Evolutionary conservation across 1,140 invertebrate genomes (phyloP).

Genomic region (Contarinia nasturtii): DNA sequence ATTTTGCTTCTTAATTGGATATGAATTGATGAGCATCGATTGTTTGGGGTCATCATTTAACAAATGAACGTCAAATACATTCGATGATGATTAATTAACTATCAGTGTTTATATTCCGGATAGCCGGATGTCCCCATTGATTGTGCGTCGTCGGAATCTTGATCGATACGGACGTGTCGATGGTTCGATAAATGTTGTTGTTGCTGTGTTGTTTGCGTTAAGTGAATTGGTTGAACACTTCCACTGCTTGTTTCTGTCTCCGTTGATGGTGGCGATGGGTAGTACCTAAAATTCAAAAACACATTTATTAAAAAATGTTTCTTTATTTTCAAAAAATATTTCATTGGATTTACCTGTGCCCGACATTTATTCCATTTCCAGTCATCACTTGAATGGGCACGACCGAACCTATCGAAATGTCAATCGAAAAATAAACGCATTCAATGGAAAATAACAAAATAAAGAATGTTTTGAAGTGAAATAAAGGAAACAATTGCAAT

Average conservation of each 20-base stretch:
- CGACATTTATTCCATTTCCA: constrained; percentile 25
- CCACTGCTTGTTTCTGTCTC: constrained; percentile 26
- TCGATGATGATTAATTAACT: constrained; percentile 9
- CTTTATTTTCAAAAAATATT: too few species aligned
- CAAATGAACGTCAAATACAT: too few species aligned
- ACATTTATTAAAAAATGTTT: too few species aligned
- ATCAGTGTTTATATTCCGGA: constrained; percentile 35
- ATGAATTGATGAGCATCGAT: too few species aligned
- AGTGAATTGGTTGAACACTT: constrained; percentile 16
- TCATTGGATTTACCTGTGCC: constrained; percentile 16
- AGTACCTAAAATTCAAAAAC: constrained; percentile 7
- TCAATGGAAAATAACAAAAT: background rate
- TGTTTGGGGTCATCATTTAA: too few species aligned
- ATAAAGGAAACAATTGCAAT: too few species aligned
- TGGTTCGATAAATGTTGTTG: constrained; percentile 2
- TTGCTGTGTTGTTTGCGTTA: too few species aligned
- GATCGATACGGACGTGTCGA: constrained; percentile 10
- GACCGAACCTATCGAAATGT: too few species aligned
- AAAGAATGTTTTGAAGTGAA: too few species aligned
- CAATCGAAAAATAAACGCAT: background rate
- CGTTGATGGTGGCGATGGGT: constrained; percentile 25
- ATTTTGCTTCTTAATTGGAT: too few species aligned
- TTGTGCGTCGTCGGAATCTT: constrained; percentile 15
- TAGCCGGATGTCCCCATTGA: constrained; percentile 24
- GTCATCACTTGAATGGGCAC: background rate